Conservation (phyloP, 2,888 invertebrate species). For the Conomelus anceps region DNA sequence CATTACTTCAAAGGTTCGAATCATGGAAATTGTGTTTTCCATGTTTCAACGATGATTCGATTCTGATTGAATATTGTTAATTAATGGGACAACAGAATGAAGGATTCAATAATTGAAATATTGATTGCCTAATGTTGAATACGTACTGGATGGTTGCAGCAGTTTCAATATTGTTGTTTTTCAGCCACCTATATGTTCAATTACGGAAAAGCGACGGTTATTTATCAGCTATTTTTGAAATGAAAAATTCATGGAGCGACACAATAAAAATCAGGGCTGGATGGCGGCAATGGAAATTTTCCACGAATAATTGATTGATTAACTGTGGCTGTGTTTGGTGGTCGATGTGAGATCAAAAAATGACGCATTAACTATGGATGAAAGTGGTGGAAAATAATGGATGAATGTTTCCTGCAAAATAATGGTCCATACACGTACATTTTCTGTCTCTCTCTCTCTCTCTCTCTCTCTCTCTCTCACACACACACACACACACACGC, state of each 20-base stretch:
- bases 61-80: not conserved
- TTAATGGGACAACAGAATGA: too few species aligned
- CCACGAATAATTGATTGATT: not conserved
- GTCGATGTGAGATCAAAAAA: not conserved
- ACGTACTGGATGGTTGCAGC: not conserved
- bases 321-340: not conserved
- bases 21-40: not conserved
- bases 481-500: too few species aligned
- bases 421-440: too few species aligned
- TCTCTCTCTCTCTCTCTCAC: too few species aligned
- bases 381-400: not conserved
- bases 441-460: too few species aligned
- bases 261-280: not conserved
- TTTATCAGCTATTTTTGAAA: not conserved
- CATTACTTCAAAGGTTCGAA: not conserved
- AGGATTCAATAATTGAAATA: not conserved
- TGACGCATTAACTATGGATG: not conserved
- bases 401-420: not conserved
- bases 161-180: not conserved
- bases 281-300: not conserved
- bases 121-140: not conserved
- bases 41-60: not conserved
- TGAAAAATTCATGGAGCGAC: not conserved
- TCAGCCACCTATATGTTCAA: not conserved
- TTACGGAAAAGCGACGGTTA: not conserved